phyloP scores from a whole-genome alignment of 2,888 invertebrate genomes.

The Nematopogon swammerdamellus region DNA sequence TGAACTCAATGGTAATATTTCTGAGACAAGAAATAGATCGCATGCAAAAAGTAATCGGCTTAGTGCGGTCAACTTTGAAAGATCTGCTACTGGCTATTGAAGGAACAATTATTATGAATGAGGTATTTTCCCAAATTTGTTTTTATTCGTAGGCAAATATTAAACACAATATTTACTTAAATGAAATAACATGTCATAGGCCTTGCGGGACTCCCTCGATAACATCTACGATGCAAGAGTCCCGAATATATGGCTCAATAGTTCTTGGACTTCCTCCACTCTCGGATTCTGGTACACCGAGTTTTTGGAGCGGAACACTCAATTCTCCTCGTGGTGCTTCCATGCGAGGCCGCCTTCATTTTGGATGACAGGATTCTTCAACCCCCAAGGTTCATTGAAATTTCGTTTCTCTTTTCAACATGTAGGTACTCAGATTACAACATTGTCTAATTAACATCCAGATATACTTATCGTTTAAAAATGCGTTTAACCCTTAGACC shows the following conservation, averaged over 20 bases:
- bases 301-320: conserved; percentile 75
- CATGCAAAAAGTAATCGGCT: conserved; percentile 71
- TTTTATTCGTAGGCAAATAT: no score
- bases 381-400: conserved; percentile 68
- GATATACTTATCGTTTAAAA: no score
- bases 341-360: conserved; percentile 69
- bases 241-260: conserved; percentile 67
- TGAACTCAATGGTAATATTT: conserved; percentile 82
- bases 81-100: conserved; percentile 84
- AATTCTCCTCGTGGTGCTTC: conserved; percentile 77
- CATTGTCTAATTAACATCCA: no score
- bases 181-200: conserved; percentile 29
- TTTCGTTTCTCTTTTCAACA: no score
- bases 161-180: no score
- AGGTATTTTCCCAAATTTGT: no score
- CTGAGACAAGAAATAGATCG: conserved; percentile 86
- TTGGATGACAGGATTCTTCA: conserved; percentile 94
- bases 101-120: conserved; percentile 90
- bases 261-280: conserved; percentile 82
- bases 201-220: conserved; percentile 77
- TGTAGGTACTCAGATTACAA: no score
- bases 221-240: conserved; percentile 85
- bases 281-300: conserved; percentile 93
- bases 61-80: conserved; percentile 66
- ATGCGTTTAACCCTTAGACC: background rate